Evolutionary conservation across 2,113 vertebrate species (phyloP).

Genomic region (Phylloscopus trochilus): DNA sequence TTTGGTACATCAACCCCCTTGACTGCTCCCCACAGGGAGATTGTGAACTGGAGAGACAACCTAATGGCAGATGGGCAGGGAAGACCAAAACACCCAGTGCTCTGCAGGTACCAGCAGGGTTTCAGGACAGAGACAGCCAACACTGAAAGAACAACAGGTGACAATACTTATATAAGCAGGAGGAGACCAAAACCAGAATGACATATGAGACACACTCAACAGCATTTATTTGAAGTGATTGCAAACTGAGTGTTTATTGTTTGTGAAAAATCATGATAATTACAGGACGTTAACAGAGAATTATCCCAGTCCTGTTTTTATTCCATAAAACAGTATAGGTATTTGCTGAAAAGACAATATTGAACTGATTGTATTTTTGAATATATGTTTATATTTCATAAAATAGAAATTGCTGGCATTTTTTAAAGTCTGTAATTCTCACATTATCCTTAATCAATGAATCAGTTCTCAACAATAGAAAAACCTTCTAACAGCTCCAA

Average conservation of each 20-base stretch:
- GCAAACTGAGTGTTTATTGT: background rate
- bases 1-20: background rate
- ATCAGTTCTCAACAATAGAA: conserved; percentile 25
- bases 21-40: background rate
- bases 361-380: background rate
- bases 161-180: background rate
- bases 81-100: background rate
- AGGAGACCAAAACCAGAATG: background rate
- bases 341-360: background rate
- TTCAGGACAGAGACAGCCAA: background rate
- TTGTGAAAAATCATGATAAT: background rate
- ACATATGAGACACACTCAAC: background rate
- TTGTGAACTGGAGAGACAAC: background rate
- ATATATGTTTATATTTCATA: conserved; percentile 42
- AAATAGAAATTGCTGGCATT: background rate
- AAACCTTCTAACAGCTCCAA: conserved; percentile 12
- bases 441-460: conserved; percentile 32
- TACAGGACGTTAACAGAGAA: background rate
- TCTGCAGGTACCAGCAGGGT: background rate
- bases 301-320: background rate
- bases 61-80: background rate
- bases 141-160: background rate
- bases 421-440: conserved; percentile 34
- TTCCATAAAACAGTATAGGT: background rate
- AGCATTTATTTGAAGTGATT: background rate